These are phyloP conservation scores for Hirtodrosophila duncani DNA, from an alignment of 2,888 invertebrate species.

Conservation along the genomic window DNA sequence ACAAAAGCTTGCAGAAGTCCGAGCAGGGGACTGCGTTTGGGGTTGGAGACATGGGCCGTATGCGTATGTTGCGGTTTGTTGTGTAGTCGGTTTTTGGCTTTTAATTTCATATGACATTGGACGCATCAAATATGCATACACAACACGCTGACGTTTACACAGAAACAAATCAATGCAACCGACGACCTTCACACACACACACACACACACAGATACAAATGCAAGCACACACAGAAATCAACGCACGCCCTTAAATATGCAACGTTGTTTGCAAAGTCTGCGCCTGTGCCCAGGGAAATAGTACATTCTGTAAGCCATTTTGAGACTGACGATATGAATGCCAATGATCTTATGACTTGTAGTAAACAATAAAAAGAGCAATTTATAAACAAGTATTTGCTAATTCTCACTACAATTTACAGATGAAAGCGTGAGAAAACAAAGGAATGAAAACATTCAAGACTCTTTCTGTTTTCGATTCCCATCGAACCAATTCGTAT, in stretches of 20 bases:
- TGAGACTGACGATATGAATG: no score
- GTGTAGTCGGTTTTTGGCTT: conserved; percentile 57
- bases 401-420: no score
- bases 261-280: conserved; percentile 2
- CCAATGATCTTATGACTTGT: no score
- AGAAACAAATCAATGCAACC: conserved; percentile 14
- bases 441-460: no score
- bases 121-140: conserved; percentile 19
- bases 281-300: neutral
- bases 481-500: no score
- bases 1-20: conserved; percentile 6
- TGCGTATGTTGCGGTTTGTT: conserved; percentile 5
- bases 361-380: no score
- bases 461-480: no score
- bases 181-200: neutral
- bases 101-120: conserved; percentile 58
- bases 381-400: no score
- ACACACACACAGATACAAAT: neutral
- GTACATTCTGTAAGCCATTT: no score
- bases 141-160: no score
- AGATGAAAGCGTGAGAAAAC: no score
- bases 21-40: no score
- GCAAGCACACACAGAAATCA: conserved; percentile 16
- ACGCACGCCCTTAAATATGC: conserved; percentile 18
- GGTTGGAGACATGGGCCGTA: conserved; percentile 3